A percentile compares a stretch with the other conserved stretches of the same genome.
Evolutionary conservation across 1,140 invertebrate genomes (phyloP).

Genomic region (Drosophila paulistorum): DNA sequence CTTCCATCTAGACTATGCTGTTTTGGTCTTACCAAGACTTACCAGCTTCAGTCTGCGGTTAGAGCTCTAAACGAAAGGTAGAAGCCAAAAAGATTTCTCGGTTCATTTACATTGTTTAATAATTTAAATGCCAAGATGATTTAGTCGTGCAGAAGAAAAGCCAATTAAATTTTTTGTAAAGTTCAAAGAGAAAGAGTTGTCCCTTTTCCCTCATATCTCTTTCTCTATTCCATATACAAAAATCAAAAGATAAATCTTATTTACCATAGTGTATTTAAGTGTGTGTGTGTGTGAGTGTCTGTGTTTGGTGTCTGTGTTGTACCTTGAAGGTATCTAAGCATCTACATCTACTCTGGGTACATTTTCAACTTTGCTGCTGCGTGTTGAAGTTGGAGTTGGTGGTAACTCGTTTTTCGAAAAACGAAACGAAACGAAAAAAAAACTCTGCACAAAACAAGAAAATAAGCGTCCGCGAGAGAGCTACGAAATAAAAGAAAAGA

Average conservation of each 20-base stretch:
- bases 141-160: conserved; percentile 30
- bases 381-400: conserved; percentile 61
- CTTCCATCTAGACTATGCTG: neutral
- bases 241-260: conserved; percentile 24
- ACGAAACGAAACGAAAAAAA: conserved; percentile 45
- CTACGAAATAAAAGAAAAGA: conserved; percentile 25
- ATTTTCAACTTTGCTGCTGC: conserved; percentile 42
- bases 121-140: conserved; percentile 32
- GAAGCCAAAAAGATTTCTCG: conserved; percentile 15
- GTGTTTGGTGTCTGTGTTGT: conserved; percentile 37
- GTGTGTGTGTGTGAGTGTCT: neutral
- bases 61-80: conserved; percentile 48
- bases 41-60: conserved; percentile 58
- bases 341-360: conserved; percentile 59
- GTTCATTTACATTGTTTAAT: neutral
- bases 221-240: conserved; percentile 16
- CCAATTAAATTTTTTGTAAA: conserved; percentile 50
- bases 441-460: conserved; percentile 71
- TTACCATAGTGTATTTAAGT: conserved; percentile 14
- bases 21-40: conserved; percentile 1
- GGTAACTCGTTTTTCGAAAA: conserved; percentile 75
- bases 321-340: conserved; percentile 79
- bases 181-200: conserved; percentile 39
- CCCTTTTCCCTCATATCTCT: neutral
- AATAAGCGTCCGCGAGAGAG: conserved; percentile 56